phyloP scores from a whole-genome alignment of 92 coral and sea anemone genomes.

The Isaurus tuberculatus region DNA sequence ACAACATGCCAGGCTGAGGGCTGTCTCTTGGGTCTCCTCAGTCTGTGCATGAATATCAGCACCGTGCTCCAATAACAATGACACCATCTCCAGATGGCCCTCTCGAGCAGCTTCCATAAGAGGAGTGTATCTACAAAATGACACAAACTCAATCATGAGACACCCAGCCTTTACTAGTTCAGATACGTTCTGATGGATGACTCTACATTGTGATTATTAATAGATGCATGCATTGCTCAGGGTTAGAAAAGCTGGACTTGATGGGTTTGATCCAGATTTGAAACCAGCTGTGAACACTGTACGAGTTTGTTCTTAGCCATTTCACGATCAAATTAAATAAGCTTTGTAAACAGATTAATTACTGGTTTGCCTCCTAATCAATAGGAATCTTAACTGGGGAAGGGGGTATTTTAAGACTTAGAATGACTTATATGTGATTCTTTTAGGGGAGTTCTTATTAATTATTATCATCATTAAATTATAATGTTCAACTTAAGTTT shows the following conservation, averaged over 20 bases:
- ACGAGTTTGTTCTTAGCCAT: no score
- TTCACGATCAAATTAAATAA: no score
- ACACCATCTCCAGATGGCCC: constrained; percentile 99
- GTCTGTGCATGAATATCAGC: constrained; percentile 99
- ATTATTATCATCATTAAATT: no score
- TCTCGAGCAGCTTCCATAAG: constrained; percentile 99
- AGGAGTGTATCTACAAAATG: constrained; percentile 84
- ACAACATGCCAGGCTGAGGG: constrained; percentile 96
- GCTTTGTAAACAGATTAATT: no score
- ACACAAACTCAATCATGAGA: not conserved
- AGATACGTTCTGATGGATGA: no score
- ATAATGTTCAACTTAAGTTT: no score
- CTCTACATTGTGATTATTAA: no score
- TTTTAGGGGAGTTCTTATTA: no score
- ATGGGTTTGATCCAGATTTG: no score
- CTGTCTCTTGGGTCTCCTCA: constrained; percentile 99
- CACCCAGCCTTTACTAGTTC: not conserved
- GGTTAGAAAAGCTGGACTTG: not conserved
- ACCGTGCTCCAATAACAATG: constrained; percentile 92
- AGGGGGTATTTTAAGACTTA: not conserved
- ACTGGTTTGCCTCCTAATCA: no score
- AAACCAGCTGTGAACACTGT: no score
- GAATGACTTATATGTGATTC: no score
- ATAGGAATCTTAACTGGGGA: not conserved
- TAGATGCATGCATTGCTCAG: not conserved